Evolutionary conservation across 2,888 invertebrate species (phyloP), one percentile per base, ranked within the genome.

Genomic region (Bhutanitis thaidina): DNA sequence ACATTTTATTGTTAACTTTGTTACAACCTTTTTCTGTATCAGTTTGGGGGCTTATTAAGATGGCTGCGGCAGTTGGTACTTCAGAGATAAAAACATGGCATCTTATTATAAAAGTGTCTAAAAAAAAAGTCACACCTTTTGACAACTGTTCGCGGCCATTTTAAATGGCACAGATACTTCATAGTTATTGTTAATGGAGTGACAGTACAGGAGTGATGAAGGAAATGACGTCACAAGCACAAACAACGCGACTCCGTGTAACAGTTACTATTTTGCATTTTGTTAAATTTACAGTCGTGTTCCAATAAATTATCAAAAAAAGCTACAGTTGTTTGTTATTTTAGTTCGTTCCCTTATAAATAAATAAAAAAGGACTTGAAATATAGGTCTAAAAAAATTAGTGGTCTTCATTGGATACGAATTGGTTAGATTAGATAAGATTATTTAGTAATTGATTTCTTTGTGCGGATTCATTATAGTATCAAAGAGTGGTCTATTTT

Each of bases 281-380:
- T 87, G 87, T 88, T 89, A 83, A 77, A 77, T 79, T 80, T 83
- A 86, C 84, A 85, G 79, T 86, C 86, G 77, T 85, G 82, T 84
- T 87, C 80, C 64, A 87, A 84, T 87, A 88, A 80, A 88, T 73
- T 83, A 67, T 43, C 30, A 16, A 43, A 47, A 46, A 65, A 53
- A 62, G 70, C 1, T 29, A 52, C 54, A 39, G 43, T 57, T 55
- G 62, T 58, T 61, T 48, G 58, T 61, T 63, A 54, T 14, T 20
- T 20, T 20, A 20, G 2, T 20, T 20, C 2, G 2, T 5, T 20
- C 20, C 20, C 2, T 5, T 20, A 20, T 20, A 20, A 20, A 20
- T 20, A 20, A 20, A 3, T 20, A 5, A 20, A 20, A 5, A 20
- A 20, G 20, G 20, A 2, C 2, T 20, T n/a, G n/a, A 20, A 20